Percentiles rank a stretch among this genome's conserved stretches.
Evolutionary conservation across 2,797 vertebrate species (phyloP).

Genomic region (Trematomus bernacchii): DNA sequence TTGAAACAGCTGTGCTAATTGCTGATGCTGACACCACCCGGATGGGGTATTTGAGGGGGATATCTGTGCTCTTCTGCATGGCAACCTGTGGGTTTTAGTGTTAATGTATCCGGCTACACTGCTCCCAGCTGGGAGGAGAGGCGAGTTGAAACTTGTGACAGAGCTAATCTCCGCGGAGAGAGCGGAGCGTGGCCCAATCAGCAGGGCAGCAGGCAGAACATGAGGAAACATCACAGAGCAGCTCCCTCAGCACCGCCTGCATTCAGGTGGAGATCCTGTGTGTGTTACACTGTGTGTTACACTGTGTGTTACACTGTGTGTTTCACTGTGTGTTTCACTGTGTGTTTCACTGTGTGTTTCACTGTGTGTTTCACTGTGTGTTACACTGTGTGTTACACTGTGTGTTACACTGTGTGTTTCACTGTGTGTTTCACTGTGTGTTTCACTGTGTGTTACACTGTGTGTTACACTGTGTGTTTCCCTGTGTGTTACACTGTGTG

Average conservation of each 20-base stretch:
- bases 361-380: no score
- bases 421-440: no score
- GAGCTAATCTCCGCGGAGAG: slow-evolving; percentile 56
- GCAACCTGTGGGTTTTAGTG: slow-evolving; percentile 1
- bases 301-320: neutral
- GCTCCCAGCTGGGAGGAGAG: slow-evolving; percentile 46
- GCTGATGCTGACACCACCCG: slow-evolving; percentile 21
- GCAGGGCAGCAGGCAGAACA: slow-evolving; percentile 59
- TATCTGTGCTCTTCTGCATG: neutral
- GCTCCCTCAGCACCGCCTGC: slow-evolving; percentile 44
- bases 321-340: no score
- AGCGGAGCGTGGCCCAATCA: slow-evolving; percentile 63
- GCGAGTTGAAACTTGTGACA: slow-evolving; percentile 59
- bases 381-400: no score
- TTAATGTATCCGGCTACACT: slow-evolving; percentile 8
- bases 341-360: no score
- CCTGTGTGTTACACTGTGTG: no score
- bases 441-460: no score
- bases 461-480: no score
- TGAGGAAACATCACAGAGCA: slow-evolving; percentile 60
- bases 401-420: no score
- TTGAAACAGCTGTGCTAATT: slow-evolving; percentile 25
- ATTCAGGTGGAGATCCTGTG: slow-evolving; percentile 19
- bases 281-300: neutral
- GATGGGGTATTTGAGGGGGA: neutral